Evolutionary conservation across 2,113 vertebrate genomes (phyloP).

Genomic region (Cyprinodon variegatus): DNA sequence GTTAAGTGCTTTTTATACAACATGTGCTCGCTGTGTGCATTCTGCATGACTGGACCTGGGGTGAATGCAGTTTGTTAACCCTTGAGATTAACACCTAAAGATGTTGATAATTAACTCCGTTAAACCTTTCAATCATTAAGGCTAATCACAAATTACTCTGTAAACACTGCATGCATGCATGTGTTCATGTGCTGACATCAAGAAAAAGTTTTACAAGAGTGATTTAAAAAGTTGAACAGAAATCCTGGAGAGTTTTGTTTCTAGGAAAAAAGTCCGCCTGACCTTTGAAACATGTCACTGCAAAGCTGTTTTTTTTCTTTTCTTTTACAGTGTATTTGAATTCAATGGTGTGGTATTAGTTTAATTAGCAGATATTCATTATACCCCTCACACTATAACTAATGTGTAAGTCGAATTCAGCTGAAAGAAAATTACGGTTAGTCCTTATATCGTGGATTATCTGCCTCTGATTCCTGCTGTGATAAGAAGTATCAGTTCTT

Average conservation of each 20-base stretch:
- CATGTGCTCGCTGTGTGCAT: background rate
- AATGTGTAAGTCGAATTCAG: background rate
- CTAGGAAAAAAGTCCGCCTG: background rate
- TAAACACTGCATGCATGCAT: background rate
- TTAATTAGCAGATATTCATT: background rate
- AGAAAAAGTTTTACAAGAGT: background rate
- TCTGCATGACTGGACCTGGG: background rate
- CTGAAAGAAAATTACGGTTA: background rate
- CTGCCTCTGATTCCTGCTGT: background rate
- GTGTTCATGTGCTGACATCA: background rate
- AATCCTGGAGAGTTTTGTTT: background rate
- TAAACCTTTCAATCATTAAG: background rate
- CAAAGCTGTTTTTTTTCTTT: too few relatives aligned
- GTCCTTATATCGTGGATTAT: background rate
- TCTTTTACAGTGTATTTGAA: background rate
- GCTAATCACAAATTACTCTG: background rate
- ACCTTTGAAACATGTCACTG: background rate
- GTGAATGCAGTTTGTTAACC: background rate
- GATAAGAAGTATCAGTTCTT: conserved; percentile 17
- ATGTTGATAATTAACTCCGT: background rate
- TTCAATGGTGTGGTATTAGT: background rate
- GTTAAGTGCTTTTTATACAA: too few relatives aligned
- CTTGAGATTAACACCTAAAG: background rate
- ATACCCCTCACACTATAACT: background rate
- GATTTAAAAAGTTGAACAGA: background rate